Evolutionary conservation across 2,797 vertebrate genomes (phyloP).

Genomic region (Cryptoprocta ferox): DNA sequence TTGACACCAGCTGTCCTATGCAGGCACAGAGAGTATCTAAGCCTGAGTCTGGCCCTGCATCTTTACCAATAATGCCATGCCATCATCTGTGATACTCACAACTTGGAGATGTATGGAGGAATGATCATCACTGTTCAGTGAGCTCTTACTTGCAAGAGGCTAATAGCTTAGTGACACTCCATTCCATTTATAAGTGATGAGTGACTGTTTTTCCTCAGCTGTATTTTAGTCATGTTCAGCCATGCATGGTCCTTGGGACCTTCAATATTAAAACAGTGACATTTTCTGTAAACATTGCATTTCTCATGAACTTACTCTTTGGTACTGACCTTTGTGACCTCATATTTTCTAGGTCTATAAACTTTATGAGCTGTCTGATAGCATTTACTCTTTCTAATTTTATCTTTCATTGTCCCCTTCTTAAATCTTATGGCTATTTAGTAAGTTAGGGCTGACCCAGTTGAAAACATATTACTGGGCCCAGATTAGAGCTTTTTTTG

Average conservation of each 20-base stretch:
- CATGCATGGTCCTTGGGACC: slow-evolving; percentile 58
- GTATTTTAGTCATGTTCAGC: slow-evolving; percentile 66
- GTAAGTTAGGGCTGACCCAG: not conserved
- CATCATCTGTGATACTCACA: not conserved
- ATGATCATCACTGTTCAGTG: not conserved
- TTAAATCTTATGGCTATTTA: not conserved
- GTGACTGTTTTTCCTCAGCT: slow-evolving; percentile 12
- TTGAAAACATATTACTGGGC: not conserved
- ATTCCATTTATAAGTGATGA: slow-evolving; percentile 33
- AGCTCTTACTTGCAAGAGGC: slow-evolving; percentile 38
- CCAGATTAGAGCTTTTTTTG: not conserved
- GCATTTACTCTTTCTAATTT: not conserved
- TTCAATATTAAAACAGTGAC: not conserved
- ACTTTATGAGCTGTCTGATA: not conserved
- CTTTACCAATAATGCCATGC: not conserved
- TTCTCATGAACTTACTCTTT: slow-evolving; percentile 14
- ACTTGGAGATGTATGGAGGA: not conserved
- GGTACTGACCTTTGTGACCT: not conserved
- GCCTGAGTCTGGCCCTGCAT: not conserved
- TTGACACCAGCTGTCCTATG: not conserved
- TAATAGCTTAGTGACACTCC: not conserved
- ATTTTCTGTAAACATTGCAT: fast-evolving
- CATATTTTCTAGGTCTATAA: slow-evolving; percentile 8
- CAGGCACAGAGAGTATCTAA: not conserved
- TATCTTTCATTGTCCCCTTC: not conserved